Evolutionary conservation across 2,888 invertebrate species (phyloP).

Genomic region (Hirtodrosophila cameraria): DNA sequence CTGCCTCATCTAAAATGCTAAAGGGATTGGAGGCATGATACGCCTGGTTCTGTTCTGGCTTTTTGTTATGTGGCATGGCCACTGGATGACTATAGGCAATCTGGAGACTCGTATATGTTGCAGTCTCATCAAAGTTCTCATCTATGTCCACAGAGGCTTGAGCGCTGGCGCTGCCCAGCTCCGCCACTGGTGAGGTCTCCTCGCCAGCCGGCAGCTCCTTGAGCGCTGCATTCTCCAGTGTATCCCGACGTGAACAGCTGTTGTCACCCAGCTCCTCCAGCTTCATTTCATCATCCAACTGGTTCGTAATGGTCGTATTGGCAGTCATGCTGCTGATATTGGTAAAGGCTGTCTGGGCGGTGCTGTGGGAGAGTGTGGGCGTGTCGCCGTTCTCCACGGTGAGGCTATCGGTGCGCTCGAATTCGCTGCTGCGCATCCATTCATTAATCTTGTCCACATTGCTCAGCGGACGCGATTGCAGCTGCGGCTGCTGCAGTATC

Average conservation of each 20-base stretch:
- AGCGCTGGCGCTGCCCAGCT: slow-evolving; percentile 61
- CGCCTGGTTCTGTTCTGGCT: not conserved
- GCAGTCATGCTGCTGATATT: slow-evolving; percentile 69
- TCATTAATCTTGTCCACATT: slow-evolving; percentile 83
- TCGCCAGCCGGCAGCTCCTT: slow-evolving; percentile 74
- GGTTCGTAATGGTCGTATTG: slow-evolving; percentile 72
- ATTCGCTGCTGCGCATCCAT: slow-evolving; percentile 83
- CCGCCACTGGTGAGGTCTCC: slow-evolving; percentile 31
- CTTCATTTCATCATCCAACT: slow-evolving; percentile 86
- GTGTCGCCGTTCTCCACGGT: slow-evolving; percentile 77
- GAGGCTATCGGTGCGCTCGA: slow-evolving; percentile 81
- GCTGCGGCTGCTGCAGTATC: slow-evolving; percentile 67
- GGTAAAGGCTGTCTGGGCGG: slow-evolving; percentile 69
- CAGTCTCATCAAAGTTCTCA: slow-evolving; percentile 89
- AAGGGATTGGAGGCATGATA: slow-evolving; percentile 71
- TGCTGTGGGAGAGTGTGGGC: slow-evolving; percentile 54
- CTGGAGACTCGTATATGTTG: slow-evolving; percentile 93
- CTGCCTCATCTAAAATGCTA: slow-evolving; percentile 79
- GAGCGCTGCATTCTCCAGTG: slow-evolving; percentile 75
- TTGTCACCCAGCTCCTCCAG: slow-evolving; percentile 86
- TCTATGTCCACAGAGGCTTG: slow-evolving; percentile 85
- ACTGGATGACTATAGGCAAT: slow-evolving; percentile 93
- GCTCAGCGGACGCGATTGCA: slow-evolving; percentile 68
- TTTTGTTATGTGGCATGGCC: slow-evolving; percentile 85
- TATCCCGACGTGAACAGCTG: slow-evolving; percentile 85